Conservation (phyloP, 2,797 vertebrate genomes). For the Balearica regulorum region DNA sequence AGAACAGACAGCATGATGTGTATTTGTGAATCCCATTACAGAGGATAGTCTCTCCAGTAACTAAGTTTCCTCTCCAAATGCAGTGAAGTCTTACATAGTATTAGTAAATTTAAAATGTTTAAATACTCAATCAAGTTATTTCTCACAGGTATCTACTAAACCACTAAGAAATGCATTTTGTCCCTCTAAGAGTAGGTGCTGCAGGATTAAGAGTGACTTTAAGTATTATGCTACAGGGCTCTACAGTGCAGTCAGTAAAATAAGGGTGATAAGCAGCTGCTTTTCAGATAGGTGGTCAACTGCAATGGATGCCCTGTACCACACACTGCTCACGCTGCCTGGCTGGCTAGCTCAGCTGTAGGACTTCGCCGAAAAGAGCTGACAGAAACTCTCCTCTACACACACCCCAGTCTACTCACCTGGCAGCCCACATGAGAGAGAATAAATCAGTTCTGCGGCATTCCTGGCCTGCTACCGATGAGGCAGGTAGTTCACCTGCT, state of each 20-base stretch:
- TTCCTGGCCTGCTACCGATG: background rate
- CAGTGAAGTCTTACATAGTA: background rate
- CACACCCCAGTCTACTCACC: background rate
- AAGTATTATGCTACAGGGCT: background rate
- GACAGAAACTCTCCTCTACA: background rate
- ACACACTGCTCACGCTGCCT: background rate
- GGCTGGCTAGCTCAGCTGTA: accelerated
- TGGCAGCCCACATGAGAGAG: background rate
- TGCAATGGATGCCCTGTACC: background rate
- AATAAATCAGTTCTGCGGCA: background rate
- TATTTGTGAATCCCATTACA: background rate
- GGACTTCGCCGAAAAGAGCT: background rate
- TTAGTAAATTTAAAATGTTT: background rate
- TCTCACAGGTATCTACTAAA: background rate
- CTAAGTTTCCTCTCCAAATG: background rate
- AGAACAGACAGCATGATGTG: background rate
- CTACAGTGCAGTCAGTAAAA: background rate
- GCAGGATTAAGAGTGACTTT: background rate
- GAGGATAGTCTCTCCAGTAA: background rate
- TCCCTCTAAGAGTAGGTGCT: background rate
- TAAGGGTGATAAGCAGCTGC: background rate
- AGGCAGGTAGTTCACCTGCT: background rate
- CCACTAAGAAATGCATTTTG: background rate
- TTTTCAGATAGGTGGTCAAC: background rate
- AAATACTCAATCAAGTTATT: background rate